These are phyloP conservation scores for Nycticryphes semicollaris DNA, from an alignment of 2,113 vertebrate species.

Conservation along the genomic window DNA sequence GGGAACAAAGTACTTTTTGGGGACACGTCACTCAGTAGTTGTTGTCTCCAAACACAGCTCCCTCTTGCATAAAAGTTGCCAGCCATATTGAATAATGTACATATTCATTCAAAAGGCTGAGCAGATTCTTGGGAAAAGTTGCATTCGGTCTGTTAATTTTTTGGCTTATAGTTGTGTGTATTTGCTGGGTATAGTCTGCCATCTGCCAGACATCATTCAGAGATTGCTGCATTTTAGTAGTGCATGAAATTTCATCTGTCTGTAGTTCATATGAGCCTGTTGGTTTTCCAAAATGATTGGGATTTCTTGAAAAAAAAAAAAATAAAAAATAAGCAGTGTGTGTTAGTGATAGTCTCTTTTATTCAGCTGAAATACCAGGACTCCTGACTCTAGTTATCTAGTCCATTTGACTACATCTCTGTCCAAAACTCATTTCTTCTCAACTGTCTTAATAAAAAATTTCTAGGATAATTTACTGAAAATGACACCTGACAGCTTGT, in stretches of 20 bases:
- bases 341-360: not conserved
- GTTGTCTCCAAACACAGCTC: not conserved
- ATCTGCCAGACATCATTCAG: conserved; percentile 3
- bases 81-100: not conserved
- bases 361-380: not conserved
- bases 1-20: not conserved
- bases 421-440: not conserved
- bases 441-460: not conserved
- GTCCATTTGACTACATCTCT: not conserved
- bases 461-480: not conserved
- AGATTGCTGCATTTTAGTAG: not conserved
- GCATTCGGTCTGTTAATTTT: not conserved
- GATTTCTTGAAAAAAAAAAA: not conserved
- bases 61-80: not conserved
- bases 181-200: not conserved
- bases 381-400: not conserved
- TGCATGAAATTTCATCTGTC: not conserved
- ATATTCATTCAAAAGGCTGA: not conserved
- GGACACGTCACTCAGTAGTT: not conserved
- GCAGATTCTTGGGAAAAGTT: not conserved
- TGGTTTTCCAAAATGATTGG: not conserved
- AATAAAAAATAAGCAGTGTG: not conserved
- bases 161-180: not conserved
- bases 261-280: not conserved
- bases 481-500: not conserved